phyloP scores from a whole-genome alignment of 2,888 invertebrate species.

The Parthenolecanium corni region DNA sequence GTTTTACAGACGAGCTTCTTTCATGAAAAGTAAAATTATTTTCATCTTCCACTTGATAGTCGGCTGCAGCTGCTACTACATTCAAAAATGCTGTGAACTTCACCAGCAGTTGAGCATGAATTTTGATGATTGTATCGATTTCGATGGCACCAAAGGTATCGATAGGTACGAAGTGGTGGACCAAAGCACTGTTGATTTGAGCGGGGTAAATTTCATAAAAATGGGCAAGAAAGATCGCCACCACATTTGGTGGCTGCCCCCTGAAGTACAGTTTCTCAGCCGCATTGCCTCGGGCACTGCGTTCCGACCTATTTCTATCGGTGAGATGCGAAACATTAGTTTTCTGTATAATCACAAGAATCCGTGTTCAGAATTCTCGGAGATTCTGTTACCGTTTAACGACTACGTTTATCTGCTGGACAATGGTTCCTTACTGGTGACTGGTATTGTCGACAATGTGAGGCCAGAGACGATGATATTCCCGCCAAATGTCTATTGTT shows the following conservation, averaged over 20 bases:
- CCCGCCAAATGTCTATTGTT: conserved; percentile 19
- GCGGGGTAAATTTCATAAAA: conserved; percentile 2
- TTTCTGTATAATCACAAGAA: conserved; percentile 10
- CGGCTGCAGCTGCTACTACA: not conserved
- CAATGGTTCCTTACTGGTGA: conserved; percentile 26
- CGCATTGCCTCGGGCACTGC: not conserved
- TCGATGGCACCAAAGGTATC: not conserved
- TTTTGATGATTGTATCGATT: conserved; percentile 9
- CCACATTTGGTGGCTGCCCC: conserved; percentile 23
- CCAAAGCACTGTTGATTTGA: not conserved
- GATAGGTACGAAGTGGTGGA: conserved; percentile 9
- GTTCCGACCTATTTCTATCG: not conserved
- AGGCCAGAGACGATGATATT: conserved; percentile 14
- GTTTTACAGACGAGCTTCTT: too few relatives aligned
- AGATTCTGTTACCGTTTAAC: conserved; percentile 15
- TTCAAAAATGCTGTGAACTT: conserved; percentile 19
- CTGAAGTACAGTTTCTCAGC: not conserved
- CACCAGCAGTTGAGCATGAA: not conserved
- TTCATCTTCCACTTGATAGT: not conserved
- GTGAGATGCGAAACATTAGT: not conserved
- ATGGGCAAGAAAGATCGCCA: conserved; percentile 1
- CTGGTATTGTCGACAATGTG: conserved; percentile 1
- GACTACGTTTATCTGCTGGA: conserved; percentile 26
- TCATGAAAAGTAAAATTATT: not conserved
- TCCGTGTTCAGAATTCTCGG: conserved; percentile 11